Conservation (phyloP, 2,113 vertebrate species). For the Syngnathus floridae region DNA sequence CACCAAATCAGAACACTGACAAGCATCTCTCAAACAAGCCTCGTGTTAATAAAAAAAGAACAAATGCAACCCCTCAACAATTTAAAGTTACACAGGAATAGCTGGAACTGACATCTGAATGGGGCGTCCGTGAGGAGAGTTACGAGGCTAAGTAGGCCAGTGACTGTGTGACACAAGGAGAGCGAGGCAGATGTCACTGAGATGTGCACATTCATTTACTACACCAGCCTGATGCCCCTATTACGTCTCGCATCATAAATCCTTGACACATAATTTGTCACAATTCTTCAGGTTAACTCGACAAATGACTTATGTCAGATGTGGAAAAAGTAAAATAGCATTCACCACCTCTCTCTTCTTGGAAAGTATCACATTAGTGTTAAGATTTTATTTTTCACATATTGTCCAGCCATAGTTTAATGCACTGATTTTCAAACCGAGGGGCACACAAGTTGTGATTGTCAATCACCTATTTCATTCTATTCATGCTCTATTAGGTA, state of each 20-base stretch:
- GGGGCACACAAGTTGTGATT: no score
- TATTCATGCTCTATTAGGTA: neutral
- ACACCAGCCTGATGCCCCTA: slow-evolving; percentile 64
- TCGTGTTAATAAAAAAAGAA: slow-evolving; percentile 5
- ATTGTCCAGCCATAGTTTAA: neutral
- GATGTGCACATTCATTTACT: slow-evolving; percentile 63
- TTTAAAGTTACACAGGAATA: slow-evolving; percentile 2
- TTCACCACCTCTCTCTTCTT: neutral
- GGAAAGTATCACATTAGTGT: neutral
- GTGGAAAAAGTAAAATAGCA: slow-evolving; percentile 38
- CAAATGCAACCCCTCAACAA: neutral
- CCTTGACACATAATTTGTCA: slow-evolving; percentile 65
- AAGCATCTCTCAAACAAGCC: slow-evolving; percentile 15
- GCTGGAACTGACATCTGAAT: slow-evolving; percentile 15
- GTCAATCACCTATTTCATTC: neutral
- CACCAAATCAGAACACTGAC: neutral
- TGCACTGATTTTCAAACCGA: no score
- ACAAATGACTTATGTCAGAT: slow-evolving; percentile 28
- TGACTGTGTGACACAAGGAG: slow-evolving; percentile 32
- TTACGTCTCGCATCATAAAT: slow-evolving; percentile 69
- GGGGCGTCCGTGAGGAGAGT: slow-evolving; percentile 3
- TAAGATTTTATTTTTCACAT: neutral
- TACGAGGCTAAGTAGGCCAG: slow-evolving; percentile 25
- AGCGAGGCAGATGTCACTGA: slow-evolving; percentile 61
- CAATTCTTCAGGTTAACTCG: slow-evolving; percentile 49